Evolutionary conservation across 2,888 invertebrate genomes (phyloP).

Genomic region (Microctonus brassicae): DNA sequence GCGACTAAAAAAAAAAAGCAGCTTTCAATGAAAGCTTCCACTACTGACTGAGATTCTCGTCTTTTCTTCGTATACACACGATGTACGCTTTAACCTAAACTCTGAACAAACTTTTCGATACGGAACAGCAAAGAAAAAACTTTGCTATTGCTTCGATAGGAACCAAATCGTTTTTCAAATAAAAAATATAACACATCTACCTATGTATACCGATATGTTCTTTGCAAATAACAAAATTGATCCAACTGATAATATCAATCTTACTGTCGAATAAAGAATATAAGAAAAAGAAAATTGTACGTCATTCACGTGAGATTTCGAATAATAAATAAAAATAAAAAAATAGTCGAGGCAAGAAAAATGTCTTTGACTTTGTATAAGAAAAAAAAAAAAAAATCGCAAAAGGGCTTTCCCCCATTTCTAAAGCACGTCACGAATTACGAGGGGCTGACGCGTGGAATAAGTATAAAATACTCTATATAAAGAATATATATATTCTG

Average conservation of each 20-base stretch:
- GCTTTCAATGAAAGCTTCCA: conserved; percentile 56
- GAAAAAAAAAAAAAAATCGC: conserved; percentile 30
- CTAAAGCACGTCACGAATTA: conserved; percentile 31
- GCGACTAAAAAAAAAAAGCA: conserved; percentile 54
- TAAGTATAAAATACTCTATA: conserved; percentile 32
- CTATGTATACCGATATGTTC: background rate
- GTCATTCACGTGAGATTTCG: background rate
- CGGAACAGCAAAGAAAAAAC: conserved; percentile 19
- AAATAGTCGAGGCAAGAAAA: conserved; percentile 15
- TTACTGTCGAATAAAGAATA: background rate
- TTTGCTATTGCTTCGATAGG: conserved; percentile 29
- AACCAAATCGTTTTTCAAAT: conserved; percentile 49
- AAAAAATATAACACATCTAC: too few species aligned
- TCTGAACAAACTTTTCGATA: conserved; percentile 41
- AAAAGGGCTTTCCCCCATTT: conserved; percentile 1
- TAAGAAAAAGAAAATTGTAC: background rate
- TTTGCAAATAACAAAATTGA: conserved; percentile 6
- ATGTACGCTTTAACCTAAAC: conserved; percentile 32
- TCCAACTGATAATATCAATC: background rate
- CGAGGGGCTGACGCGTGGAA: conserved; percentile 32
- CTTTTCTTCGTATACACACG: conserved; percentile 9
- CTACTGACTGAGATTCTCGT: conserved; percentile 50
- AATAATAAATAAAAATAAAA: background rate
- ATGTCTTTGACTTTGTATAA: conserved; percentile 39
- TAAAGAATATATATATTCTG: conserved; percentile 2